phyloP scores from a whole-genome alignment of 2,113 vertebrate species.

The Meriones unguiculatus region DNA sequence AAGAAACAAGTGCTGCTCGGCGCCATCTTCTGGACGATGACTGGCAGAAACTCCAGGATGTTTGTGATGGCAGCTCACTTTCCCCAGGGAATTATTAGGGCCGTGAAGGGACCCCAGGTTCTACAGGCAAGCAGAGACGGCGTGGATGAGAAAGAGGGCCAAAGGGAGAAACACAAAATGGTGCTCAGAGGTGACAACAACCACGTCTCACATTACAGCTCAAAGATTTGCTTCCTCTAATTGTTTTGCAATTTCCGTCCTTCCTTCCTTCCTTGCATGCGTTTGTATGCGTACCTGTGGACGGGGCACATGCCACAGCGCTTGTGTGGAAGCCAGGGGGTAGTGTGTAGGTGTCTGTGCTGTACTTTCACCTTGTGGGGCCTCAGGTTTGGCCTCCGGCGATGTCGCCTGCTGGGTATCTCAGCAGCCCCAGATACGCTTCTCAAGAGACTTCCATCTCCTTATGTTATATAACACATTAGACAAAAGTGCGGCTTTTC shows the following conservation, averaged over 20 bases:
- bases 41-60: background rate
- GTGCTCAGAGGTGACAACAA: background rate
- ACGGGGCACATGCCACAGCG: too few relatives aligned
- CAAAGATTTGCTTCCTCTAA: background rate
- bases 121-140: background rate
- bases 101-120: background rate
- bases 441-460: background rate
- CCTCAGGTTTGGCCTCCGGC: too few relatives aligned
- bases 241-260: background rate
- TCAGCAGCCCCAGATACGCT: background rate
- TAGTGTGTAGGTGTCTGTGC: background rate
- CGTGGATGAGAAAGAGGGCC: background rate
- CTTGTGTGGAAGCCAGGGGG: background rate
- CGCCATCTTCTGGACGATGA: constrained; percentile 11
- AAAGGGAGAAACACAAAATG: background rate
- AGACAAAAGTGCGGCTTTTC: background rate
- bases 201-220: background rate
- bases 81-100: background rate
- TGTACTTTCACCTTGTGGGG: background rate
- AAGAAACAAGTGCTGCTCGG: background rate
- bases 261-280: background rate
- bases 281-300: background rate
- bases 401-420: background rate
- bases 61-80: background rate
- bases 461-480: background rate